Evolutionary conservation across 30 jellyfish, hydroid and myxozoan species (phyloP).

Genomic region (Morbakka virulenta): DNA sequence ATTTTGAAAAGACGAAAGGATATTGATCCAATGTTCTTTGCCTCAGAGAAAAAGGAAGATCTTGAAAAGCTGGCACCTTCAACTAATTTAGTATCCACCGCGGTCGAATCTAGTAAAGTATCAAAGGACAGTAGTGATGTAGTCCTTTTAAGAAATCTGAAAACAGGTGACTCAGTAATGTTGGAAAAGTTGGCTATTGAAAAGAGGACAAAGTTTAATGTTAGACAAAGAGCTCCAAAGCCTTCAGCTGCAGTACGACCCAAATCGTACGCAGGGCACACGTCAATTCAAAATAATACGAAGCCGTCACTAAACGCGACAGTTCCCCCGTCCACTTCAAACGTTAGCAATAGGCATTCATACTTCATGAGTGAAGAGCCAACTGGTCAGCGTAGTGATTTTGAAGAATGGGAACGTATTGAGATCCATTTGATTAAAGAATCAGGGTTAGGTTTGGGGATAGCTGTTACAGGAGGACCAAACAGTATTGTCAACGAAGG

Average conservation of each 20-base stretch:
- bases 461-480: constrained; percentile 93
- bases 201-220: neutral
- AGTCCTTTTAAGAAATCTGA: neutral
- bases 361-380: neutral
- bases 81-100: neutral
- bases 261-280: neutral
- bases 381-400: neutral
- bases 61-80: neutral
- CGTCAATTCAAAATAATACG: neutral
- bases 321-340: neutral
- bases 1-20: constrained; percentile 45
- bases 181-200: neutral
- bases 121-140: constrained; percentile 31
- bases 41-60: neutral
- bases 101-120: constrained; percentile 1
- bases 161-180: neutral
- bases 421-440: constrained; percentile 57
- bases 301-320: neutral
- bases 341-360: neutral
- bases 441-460: constrained; percentile 84
- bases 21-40: constrained; percentile 31
- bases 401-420: constrained; percentile 51
- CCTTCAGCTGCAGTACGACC: neutral
- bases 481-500: constrained; percentile 72
- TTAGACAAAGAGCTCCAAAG: neutral